These are phyloP conservation scores for Homarus gammarus DNA, from an alignment of 2,888 invertebrate species.

Conservation along the genomic window DNA sequence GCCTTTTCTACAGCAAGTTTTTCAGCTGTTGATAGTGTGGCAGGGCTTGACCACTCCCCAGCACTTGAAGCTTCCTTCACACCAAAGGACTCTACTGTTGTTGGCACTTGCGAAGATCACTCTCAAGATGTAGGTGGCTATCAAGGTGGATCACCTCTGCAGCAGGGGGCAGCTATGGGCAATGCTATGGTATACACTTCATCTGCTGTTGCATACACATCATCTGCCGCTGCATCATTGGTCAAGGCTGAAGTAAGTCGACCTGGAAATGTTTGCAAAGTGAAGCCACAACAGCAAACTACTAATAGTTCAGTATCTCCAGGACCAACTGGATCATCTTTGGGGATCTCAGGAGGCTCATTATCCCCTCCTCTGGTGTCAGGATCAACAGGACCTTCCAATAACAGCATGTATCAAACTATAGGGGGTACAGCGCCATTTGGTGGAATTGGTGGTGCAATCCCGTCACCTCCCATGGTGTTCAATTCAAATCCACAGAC, in stretches of 20 bases:
- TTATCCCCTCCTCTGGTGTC: conserved; percentile 72
- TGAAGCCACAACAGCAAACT: conserved; percentile 90
- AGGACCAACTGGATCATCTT: conserved; percentile 68
- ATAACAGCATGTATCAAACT: conserved; percentile 69
- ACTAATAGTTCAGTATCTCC: conserved; percentile 77
- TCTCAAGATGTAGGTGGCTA: conserved; percentile 65
- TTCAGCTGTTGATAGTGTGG: conserved; percentile 62
- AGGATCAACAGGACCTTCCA: conserved; percentile 64
- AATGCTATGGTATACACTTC: conserved; percentile 77
- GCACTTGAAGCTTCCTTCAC: conserved; percentile 68
- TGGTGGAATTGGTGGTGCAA: conserved; percentile 87
- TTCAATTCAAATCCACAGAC: conserved; percentile 86
- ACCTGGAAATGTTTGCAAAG: conserved; percentile 79
- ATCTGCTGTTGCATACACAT: conserved; percentile 76
- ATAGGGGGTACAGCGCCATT: conserved; percentile 83
- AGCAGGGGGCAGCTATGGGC: conserved; percentile 72
- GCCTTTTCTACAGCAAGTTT: conserved; percentile 65
- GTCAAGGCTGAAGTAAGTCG: conserved; percentile 76
- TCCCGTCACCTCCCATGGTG: conserved; percentile 90
- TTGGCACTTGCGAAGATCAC: conserved; percentile 63
- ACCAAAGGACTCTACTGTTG: conserved; percentile 57
- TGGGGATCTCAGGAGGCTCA: conserved; percentile 65
- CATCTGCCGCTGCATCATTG: conserved; percentile 74
- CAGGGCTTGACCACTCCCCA: conserved; percentile 63
- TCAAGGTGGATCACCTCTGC: conserved; percentile 68